These are phyloP conservation scores for Chrysolina americana DNA, from an alignment of 2,888 invertebrate genomes.

Conservation along the genomic window DNA sequence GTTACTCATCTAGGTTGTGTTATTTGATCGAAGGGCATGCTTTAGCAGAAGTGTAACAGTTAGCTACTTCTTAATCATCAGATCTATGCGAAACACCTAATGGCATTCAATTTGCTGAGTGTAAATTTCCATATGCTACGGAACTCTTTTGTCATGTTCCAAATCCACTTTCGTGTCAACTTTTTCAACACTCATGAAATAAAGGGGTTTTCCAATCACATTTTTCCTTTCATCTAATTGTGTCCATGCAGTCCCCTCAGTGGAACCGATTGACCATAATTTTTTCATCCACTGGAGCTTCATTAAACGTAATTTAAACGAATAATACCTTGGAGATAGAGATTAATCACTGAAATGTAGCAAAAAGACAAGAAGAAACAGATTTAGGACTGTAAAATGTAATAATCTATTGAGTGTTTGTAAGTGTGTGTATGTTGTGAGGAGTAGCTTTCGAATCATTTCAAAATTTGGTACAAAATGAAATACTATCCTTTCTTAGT, in stretches of 20 bases:
- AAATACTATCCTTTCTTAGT: too few species aligned
- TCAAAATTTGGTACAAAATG: too few species aligned
- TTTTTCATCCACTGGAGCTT: background rate
- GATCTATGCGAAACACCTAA: too few species aligned
- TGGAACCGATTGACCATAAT: background rate
- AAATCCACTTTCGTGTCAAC: background rate
- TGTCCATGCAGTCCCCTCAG: background rate
- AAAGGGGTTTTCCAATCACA: background rate
- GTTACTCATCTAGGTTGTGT: too few species aligned
- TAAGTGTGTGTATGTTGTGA: too few species aligned
- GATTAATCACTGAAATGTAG: background rate
- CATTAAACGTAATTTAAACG: slow-evolving; percentile 6
- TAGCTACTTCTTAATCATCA: too few species aligned
- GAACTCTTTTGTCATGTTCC: background rate
- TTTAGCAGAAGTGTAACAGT: too few species aligned
- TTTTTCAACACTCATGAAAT: background rate
- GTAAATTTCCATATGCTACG: background rate
- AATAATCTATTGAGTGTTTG: background rate
- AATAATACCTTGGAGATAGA: slow-evolving; percentile 1
- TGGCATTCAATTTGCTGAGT: too few species aligned
- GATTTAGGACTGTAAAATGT: background rate
- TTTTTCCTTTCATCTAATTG: background rate
- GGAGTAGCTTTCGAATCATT: too few species aligned
- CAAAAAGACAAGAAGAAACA: background rate
- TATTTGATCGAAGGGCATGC: too few species aligned